These are phyloP conservation scores for Corythoichthys haematopterus DNA, from an alignment of 2,113 vertebrate genomes.

Conservation along the genomic window DNA sequence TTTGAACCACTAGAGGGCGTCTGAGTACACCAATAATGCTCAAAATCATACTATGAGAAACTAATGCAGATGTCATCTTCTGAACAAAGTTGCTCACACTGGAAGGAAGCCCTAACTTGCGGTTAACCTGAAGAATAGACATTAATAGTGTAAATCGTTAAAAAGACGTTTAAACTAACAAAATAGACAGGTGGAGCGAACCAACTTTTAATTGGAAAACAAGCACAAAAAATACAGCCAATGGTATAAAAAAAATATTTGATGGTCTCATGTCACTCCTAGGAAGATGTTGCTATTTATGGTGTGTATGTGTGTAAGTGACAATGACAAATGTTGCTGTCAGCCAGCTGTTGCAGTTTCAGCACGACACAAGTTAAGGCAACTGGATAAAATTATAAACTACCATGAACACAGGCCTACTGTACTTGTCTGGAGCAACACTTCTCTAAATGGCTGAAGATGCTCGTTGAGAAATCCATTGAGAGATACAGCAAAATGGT, in stretches of 20 bases:
- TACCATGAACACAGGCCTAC: background rate
- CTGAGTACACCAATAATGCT: no score
- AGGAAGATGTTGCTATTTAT: background rate
- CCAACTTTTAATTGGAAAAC: constrained; percentile 49
- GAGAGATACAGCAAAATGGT: background rate
- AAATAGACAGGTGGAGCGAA: background rate
- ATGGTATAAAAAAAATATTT: constrained; percentile 41
- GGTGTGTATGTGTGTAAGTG: background rate
- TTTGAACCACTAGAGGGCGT: no score
- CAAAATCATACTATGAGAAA: no score
- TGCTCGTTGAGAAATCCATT: background rate
- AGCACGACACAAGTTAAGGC: constrained; percentile 56
- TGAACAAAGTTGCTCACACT: no score
- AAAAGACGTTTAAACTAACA: background rate
- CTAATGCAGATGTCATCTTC: no score
- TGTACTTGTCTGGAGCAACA: constrained; percentile 1
- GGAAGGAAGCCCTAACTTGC: no score
- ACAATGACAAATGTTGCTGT: background rate
- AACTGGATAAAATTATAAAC: constrained; percentile 34
- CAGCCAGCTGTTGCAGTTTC: constrained; percentile 2
- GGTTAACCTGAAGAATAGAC: no score
- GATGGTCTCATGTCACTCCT: background rate
- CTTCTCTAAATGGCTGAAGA: background rate
- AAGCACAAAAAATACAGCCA: constrained; percentile 16
- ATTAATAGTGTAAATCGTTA: no score